A percentile compares a stretch with the other conserved stretches of the same genome.
phyloP scores from a whole-genome alignment of 1,140 invertebrate genomes.

The Pararge aegeria region DNA sequence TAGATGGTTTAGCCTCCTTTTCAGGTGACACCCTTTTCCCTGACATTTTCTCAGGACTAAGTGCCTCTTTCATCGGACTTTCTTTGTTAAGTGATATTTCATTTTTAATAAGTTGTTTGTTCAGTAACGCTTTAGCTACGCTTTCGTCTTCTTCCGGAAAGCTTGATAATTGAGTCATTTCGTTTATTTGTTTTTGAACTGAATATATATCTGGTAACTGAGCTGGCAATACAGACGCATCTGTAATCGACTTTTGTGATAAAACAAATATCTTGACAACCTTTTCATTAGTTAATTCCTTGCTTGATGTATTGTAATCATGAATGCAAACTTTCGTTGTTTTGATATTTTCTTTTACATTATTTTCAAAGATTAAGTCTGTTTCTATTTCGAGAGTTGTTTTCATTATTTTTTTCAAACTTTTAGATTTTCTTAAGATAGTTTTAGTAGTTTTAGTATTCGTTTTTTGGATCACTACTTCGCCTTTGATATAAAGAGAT shows the following conservation, averaged over 20 bases:
- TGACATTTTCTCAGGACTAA: slow-evolving; percentile 5
- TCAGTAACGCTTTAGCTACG: too few relatives aligned
- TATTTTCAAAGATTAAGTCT: slow-evolving; percentile 14
- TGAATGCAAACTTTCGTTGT: slow-evolving; percentile 22
- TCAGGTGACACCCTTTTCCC: slow-evolving; percentile 7
- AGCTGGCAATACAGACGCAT: slow-evolving; percentile 3
- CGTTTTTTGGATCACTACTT: slow-evolving; percentile 13
- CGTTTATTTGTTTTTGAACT: slow-evolving; percentile 19
- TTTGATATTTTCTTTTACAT: slow-evolving; percentile 18
- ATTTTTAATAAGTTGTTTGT: neutral
- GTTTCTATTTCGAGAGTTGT: slow-evolving; percentile 19
- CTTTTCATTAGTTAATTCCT: slow-evolving; percentile 26
- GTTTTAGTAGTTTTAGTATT: slow-evolving; percentile 15
- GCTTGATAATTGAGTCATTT: neutral
- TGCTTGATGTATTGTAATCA: slow-evolving; percentile 27
- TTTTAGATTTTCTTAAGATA: slow-evolving; percentile 18
- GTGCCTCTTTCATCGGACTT: too few relatives aligned
- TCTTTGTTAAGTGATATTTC: slow-evolving; percentile 3
- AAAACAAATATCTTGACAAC: slow-evolving; percentile 23
- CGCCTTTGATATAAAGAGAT: slow-evolving; percentile 6
- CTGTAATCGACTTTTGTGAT: slow-evolving; percentile 16
- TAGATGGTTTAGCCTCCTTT: too few relatives aligned
- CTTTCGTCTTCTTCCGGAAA: neutral
- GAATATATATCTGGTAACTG: slow-evolving; percentile 8
- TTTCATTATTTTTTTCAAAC: slow-evolving; percentile 22